Base-by-base conservation (phyloP, 2,113 vertebrate genomes). In the Salminus brasiliensis region DNA sequence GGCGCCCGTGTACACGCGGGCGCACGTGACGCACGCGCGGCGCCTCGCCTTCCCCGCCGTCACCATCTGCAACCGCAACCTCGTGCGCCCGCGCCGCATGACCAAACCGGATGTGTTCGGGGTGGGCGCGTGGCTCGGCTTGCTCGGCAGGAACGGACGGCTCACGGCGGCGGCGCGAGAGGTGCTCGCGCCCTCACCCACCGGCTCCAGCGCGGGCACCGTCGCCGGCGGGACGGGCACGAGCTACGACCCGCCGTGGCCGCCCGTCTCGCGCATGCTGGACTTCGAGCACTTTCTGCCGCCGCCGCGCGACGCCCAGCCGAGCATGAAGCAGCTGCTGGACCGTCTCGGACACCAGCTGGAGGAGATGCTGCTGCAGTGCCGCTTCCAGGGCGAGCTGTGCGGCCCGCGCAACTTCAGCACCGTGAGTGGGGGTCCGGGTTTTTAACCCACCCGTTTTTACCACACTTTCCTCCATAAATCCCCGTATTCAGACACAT, bases 241-340 rank as follows among this genome's bases (percentile, higher is more conserved):
- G 5, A 79, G 53, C 4, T 81, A 45, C 43, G 92, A 93, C 63
- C 79, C 90, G 0, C 87, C 91, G 5, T 94, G 94, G 93, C 83
- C 91, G 3, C 91, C 92, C 2, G 87, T 95, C 2, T 91, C 93
- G 8, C 91, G 92, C 68, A 92, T 95, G 27, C 69, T 94, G 83
- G 93, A 95, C 88, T 95, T 95, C 75, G 92, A 93, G 67, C 93
- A 94, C 90, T 95, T 94, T 82, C 90, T 95, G 1, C 94, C 94
- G 1, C 93, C 94, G 70, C 91, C 92, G 4, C 89, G 89, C 67
- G 92, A 93, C 77, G 89, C 91, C 11, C 92, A 94, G 89, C 92
- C 92, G 52, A 89, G 90, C 76, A 93, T 93, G 88, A 86, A 72
- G 82, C 89, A 93, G 78, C 87, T 94, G 71, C 86, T 95, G 84